These are phyloP conservation scores for Danio albolineatus DNA, from an alignment of 2,797 vertebrate species.

Conservation along the genomic window DNA sequence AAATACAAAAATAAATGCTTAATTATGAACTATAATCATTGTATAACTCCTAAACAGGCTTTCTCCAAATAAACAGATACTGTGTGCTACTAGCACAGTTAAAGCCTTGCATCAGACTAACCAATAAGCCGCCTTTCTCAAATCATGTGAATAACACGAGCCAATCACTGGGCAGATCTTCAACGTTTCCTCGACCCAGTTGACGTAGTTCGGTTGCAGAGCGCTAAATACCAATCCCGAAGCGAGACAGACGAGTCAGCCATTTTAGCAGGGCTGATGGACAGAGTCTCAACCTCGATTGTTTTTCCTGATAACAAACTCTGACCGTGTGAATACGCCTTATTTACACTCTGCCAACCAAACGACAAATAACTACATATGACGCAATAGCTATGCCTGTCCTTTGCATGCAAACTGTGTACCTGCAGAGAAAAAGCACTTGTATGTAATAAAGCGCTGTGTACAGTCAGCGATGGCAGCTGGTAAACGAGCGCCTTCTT, in stretches of 20 bases:
- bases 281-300: conserved; percentile 60
- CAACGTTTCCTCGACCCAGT: conserved; percentile 66
- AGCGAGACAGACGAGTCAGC: conserved; percentile 82
- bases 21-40: not conserved
- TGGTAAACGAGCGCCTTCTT: conserved; percentile 36
- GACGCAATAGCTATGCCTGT: conserved; percentile 32
- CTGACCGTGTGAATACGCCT: conserved; percentile 60
- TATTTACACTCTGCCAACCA: conserved; percentile 67
- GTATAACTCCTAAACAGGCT: not conserved
- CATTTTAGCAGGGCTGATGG: conserved; percentile 81
- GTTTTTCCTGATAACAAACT: conserved; percentile 35
- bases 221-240: conserved; percentile 81
- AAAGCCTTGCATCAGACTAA: conserved; percentile 1
- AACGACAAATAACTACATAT: conserved; percentile 59
- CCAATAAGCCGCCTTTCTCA: conserved; percentile 53
- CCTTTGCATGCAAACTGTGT: conserved; percentile 18
- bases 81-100: conserved; percentile 1
- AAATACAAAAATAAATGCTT: not conserved
- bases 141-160: not conserved
- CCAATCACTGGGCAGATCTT: conserved; percentile 69
- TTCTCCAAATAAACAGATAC: not conserved
- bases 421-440: conserved; percentile 11
- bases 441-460: conserved; percentile 43
- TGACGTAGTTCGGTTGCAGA: conserved; percentile 80
- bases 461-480: conserved; percentile 25